Percentiles rank a stretch among this genome's conserved stretches.
phyloP scores from a whole-genome alignment of 2,797 vertebrate genomes.

The Knipowitschia caucasica region DNA sequence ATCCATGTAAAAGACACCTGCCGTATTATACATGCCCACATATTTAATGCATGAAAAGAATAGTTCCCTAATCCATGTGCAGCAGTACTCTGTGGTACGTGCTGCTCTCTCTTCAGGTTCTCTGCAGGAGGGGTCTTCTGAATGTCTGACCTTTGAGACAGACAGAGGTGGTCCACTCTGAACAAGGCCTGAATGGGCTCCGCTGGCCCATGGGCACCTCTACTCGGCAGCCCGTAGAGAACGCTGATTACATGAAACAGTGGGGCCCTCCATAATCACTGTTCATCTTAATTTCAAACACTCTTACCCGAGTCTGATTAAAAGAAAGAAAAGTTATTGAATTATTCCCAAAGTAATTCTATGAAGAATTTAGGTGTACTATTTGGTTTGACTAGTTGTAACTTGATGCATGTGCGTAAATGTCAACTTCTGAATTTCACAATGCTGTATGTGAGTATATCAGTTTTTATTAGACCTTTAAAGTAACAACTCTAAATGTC shows the following conservation, averaged over 20 bases:
- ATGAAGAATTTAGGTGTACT: not conserved
- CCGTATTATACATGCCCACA: not conserved
- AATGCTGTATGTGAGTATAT: not conserved
- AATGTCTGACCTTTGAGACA: slow-evolving; percentile 69
- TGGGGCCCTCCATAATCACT: slow-evolving; percentile 28
- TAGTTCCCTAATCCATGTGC: slow-evolving; percentile 4
- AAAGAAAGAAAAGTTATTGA: not conserved
- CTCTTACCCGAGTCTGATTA: slow-evolving; percentile 7
- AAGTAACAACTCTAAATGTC: not conserved
- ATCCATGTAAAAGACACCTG: too few species aligned
- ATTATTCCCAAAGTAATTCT: not conserved
- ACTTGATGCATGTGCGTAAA: too few species aligned
- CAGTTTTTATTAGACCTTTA: not conserved
- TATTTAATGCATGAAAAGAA: not conserved
- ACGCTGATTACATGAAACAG: slow-evolving; percentile 72
- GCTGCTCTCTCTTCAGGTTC: slow-evolving; percentile 25
- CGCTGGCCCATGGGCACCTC: slow-evolving; percentile 32
- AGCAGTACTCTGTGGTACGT: slow-evolving; percentile 12
- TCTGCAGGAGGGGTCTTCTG: slow-evolving; percentile 30
- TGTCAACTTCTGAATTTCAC: not conserved
- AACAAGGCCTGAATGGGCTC: slow-evolving; percentile 42
- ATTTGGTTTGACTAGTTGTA: not conserved
- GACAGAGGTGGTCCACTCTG: slow-evolving; percentile 45
- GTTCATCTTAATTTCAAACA: slow-evolving; percentile 47
- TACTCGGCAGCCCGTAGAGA: slow-evolving; percentile 49